Base-by-base conservation (phyloP, 2,113 vertebrate genomes). In the Peromyscus leucopus region DNA sequence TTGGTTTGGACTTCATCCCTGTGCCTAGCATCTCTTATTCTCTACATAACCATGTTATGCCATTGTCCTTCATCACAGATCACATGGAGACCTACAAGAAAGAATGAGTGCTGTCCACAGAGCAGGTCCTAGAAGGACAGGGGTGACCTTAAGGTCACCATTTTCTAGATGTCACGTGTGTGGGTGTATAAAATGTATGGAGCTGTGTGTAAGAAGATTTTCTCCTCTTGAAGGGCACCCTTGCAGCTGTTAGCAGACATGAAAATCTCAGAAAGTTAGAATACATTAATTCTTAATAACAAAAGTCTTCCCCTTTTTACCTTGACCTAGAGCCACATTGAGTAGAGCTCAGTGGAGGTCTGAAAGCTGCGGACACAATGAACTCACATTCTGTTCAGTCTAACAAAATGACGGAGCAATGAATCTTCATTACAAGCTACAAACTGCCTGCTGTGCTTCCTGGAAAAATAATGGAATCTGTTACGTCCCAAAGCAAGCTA, bases 321-420 rank as follows among this genome's bases (percentile, higher is more conserved):
- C 39, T 95, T 85, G 57, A 78, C n/a, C 19, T 55, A 95, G 61
- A 90, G 26, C 26, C 90, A 1, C 28, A 9, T 82, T 42, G 26
- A 83, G 28, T 79, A 80, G 96, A 76, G 51, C 48, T 92, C 55
- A 89, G 84, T 75, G 28, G 85, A 80, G 78, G 24, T 69, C 7
- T n/a, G 74, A 96, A 97, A 96, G 89, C 67, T 59, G 33, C 15
- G 90, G 90, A 67, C 51, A 76, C 46, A 55, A 15, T 67, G 67
- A 93, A 67, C 42, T 42, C 48, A 88, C 80, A 51, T 88, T 96
- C 89, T 87, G 17, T 31, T 75, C 42, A 79, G 46, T 42, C 55
- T 59, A 71, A 79, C 48, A 90, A 74, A 94, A 65, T 46, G 22
- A 93, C 17, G 8, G 17, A 89, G 94, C 82, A 67, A 92, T 96